These are phyloP conservation scores for Tetraodon nigroviridis DNA, from an alignment of 2,113 vertebrate genomes.

Conservation along the genomic window DNA sequence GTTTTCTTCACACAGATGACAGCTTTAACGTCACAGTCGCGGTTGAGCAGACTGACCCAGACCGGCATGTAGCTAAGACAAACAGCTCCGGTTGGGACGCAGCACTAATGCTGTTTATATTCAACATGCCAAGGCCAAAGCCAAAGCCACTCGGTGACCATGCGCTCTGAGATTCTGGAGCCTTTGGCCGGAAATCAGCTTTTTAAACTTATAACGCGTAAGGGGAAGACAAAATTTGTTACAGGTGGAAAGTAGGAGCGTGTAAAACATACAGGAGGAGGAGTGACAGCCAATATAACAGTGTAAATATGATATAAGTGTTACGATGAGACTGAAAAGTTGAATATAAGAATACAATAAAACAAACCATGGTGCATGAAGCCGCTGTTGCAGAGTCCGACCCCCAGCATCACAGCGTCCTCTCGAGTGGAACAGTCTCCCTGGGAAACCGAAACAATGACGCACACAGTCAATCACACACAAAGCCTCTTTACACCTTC, in stretches of 20 bases:
- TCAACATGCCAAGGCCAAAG: constrained; percentile 43
- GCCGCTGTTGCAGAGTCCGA: constrained; percentile 95
- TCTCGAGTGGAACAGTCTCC: constrained; percentile 93
- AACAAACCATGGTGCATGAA: constrained; percentile 98
- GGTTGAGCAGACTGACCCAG: constrained; percentile 50
- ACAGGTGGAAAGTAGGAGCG: not conserved
- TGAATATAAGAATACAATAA: not conserved
- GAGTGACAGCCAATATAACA: constrained; percentile 1
- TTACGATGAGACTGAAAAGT: not conserved
- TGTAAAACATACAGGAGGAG: not conserved
- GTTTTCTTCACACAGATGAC: constrained; percentile 8
- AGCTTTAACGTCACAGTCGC: constrained; percentile 11
- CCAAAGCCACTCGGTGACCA: constrained; percentile 18
- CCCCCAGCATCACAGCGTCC: constrained; percentile 91
- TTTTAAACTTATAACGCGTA: constrained; percentile 7
- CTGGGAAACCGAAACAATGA: constrained; percentile 72
- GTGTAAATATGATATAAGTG: not conserved
- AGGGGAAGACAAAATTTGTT: constrained; percentile 10
- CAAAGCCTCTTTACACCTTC: constrained; percentile 41
- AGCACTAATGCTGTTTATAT: constrained; percentile 63
- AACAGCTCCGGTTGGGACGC: constrained; percentile 54
- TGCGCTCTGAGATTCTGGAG: constrained; percentile 34
- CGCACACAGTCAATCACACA: constrained; percentile 50
- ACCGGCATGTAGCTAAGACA: constrained; percentile 55
- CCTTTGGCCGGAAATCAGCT: not conserved